These are phyloP conservation scores for Neogale vison DNA, from an alignment of 2,113 vertebrate species.

Conservation along the genomic window DNA sequence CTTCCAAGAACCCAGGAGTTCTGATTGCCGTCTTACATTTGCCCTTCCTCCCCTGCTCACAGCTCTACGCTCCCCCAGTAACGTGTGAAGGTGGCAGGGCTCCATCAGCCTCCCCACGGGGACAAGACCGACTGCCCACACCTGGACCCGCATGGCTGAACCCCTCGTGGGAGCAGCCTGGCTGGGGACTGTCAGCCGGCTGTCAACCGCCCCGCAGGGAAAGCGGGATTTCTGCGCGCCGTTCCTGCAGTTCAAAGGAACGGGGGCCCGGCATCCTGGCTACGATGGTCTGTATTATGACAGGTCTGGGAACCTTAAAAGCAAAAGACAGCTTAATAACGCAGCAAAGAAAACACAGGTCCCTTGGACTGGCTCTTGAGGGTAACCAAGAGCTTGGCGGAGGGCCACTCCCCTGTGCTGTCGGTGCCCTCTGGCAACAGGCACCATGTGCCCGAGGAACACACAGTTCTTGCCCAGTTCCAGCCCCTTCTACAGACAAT, in stretches of 20 bases:
- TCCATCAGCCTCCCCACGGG: not conserved
- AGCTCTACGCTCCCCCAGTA: not conserved
- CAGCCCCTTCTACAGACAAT: not conserved
- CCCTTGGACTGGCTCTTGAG: constrained; percentile 32
- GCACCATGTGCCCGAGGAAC: not conserved
- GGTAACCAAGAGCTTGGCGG: constrained; percentile 37
- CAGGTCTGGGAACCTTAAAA: constrained; percentile 58
- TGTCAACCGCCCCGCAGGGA: constrained; percentile 61
- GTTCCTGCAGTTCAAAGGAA: constrained; percentile 58
- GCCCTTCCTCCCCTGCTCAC: not conserved
- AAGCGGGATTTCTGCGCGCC: constrained; percentile 57
- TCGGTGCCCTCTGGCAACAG: not conserved
- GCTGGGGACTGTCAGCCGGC: constrained; percentile 54
- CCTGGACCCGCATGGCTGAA: not conserved
- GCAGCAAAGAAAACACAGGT: constrained; percentile 53
- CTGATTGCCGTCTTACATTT: fast-evolving
- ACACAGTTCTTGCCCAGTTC: not conserved
- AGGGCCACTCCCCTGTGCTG: not conserved
- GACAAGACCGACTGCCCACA: not conserved
- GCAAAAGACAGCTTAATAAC: constrained; percentile 72
- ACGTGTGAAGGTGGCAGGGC: not conserved
- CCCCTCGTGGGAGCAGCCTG: constrained; percentile 42
- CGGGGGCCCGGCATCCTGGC: constrained; percentile 47
- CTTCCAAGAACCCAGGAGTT: not conserved
- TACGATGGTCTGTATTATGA: constrained; percentile 65